Base-by-base conservation (phyloP, 2,797 vertebrate genomes). In the Champsocephalus gunnari region DNA sequence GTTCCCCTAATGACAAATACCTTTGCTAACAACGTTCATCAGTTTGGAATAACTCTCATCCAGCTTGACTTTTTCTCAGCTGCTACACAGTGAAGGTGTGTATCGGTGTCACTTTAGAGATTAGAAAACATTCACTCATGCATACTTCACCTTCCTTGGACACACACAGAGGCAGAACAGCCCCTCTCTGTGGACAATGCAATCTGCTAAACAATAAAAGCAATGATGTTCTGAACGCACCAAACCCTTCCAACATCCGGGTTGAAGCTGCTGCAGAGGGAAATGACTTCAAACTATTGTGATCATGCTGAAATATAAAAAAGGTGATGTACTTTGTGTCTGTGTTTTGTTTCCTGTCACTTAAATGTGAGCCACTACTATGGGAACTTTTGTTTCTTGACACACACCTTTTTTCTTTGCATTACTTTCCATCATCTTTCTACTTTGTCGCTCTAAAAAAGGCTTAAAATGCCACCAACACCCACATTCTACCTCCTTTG, bases 151-250 rank as follows among this genome's bases (percentile, higher is more conserved):
- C 81, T 76, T 58, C 9, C 13, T 41, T 32, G 11, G 13, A 65
- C 51, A 72, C 38, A 64, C 50, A 49, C 41, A 48, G 17, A 50
- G 53, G 48, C 34, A 73, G 53, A 71, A 58, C 61, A 70, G 28
- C 41, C 8, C 61, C 49, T 45, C 73, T 66, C 38, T 54, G 50
- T 61, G 71, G 47, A 56, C 51, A n/a, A 3, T 65, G 68, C 34
- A 44, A 49, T 21, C 10, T 28, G 60, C 48, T 32, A 17, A 73
- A 67, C 68, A 71, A 48, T 13, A 48, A 28, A 12, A 38, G 34
- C 7, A 47, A 9, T 9, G 19, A 21, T 21, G 28, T 9, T 59
- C 38, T 50, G 7, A 64, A n/a, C 43, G 19, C 2, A 3, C 12
- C 49, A 28, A 67, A 50, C 32, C 24, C 17, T 58, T 45, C 24